phyloP scores from a whole-genome alignment of 1,140 invertebrate species.

The Nebria ingens region DNA sequence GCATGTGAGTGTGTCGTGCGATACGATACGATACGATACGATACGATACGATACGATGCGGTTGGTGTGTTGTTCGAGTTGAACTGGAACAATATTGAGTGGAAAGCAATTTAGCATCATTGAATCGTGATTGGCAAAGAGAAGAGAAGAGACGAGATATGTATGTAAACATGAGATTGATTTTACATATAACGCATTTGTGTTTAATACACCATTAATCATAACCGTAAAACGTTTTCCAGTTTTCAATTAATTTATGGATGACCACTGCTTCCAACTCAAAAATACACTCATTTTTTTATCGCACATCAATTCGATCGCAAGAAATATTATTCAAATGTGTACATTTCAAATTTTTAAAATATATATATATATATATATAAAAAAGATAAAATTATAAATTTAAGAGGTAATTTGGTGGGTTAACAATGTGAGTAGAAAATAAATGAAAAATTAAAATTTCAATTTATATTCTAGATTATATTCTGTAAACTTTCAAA shows the following conservation, averaged over 20 bases:
- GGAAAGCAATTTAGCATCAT: too few species aligned
- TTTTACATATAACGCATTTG: slow-evolving; percentile 8
- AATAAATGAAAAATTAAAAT: neutral
- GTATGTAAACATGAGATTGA: slow-evolving; percentile 1
- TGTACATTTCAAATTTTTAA: too few species aligned
- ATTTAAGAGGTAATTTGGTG: neutral
- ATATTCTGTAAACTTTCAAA: neutral
- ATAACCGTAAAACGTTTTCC: neutral
- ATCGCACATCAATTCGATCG: too few species aligned
- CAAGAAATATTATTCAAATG: too few species aligned
- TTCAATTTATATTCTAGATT: neutral
- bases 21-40: too few species aligned
- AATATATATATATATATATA: too few species aligned
- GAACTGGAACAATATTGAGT: neutral
- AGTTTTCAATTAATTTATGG: slow-evolving; percentile 2
- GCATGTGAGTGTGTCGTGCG: too few species aligned
- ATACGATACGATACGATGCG: too few species aligned
- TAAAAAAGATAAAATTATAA: too few species aligned
- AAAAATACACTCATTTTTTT: too few species aligned
- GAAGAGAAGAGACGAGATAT: neutral
- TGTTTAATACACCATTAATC: slow-evolving; percentile 6
- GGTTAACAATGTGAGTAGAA: neutral
- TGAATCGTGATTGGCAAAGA: too few species aligned
- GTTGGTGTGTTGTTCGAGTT: neutral
- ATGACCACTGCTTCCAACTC: too few species aligned